These are phyloP conservation scores for Papio anubis DNA, from an alignment of 2,113 vertebrate species.

Conservation along the genomic window DNA sequence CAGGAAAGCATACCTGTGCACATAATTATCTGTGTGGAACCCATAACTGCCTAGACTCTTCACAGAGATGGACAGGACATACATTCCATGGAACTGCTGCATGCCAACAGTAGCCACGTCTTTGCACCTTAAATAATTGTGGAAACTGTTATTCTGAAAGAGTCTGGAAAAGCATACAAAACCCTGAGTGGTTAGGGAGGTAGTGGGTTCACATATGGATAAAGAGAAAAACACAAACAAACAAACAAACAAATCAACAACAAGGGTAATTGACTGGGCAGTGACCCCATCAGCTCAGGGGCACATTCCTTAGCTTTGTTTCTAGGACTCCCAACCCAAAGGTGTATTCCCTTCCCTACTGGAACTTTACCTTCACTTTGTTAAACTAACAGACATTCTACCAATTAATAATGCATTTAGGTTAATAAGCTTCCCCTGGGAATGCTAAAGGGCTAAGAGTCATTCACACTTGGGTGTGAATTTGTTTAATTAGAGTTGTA, in stretches of 20 bases:
- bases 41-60: not conserved
- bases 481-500: constrained; percentile 58
- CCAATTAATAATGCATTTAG: constrained; percentile 54
- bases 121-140: not conserved
- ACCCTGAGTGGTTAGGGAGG: not conserved
- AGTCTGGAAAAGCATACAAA: not conserved
- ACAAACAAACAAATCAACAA: not conserved
- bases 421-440: constrained; percentile 59
- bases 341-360: not conserved
- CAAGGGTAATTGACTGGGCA: not conserved
- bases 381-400: constrained; percentile 37
- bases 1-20: not conserved
- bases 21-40: not conserved
- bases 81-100: not conserved
- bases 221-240: not conserved
- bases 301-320: not conserved
- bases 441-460: constrained; percentile 28
- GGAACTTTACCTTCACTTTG: not conserved
- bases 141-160: not conserved
- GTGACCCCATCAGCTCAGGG: not conserved
- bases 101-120: too few species aligned
- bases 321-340: not conserved
- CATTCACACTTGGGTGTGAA: constrained; percentile 8
- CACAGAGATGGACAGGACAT: not conserved
- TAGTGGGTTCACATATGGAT: not conserved